These are phyloP conservation scores for Ptilorrhoa leucosticta DNA, from an alignment of 2,113 vertebrate genomes.

Conservation along the genomic window DNA sequence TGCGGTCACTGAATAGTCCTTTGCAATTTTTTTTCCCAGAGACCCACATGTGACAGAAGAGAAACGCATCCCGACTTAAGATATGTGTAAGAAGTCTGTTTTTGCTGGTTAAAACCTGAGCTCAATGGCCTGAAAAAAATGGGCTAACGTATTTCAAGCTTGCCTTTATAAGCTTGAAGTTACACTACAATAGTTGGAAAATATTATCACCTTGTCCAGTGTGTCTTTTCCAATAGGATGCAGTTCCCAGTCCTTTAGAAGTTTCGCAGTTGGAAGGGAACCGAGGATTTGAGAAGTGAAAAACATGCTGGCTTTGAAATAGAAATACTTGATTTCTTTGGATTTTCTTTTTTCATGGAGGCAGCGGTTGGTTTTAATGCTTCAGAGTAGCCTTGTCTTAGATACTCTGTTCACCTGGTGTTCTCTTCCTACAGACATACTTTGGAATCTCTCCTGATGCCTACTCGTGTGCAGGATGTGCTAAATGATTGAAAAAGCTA, in stretches of 20 bases:
- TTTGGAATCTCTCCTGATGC: not conserved
- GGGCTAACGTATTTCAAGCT: not conserved
- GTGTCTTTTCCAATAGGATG: fast-evolving
- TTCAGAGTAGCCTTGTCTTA: not conserved
- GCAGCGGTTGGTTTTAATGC: not conserved
- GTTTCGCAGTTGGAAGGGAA: not conserved
- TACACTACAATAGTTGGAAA: not conserved
- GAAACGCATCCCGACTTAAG: fast-evolving
- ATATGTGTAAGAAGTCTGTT: not conserved
- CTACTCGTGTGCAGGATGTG: fast-evolving
- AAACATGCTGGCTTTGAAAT: not conserved
- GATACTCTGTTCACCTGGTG: not conserved
- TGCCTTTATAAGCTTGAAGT: not conserved
- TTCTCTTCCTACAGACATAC: not conserved
- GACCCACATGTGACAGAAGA: fast-evolving
- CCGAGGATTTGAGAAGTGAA: not conserved
- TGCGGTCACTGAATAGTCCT: fast-evolving
- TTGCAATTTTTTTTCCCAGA: not conserved
- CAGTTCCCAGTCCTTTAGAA: not conserved
- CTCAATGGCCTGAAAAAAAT: not conserved
- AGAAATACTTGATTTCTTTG: not conserved
- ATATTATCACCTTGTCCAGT: not conserved
- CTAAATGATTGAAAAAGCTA: not conserved
- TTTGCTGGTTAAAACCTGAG: not conserved
- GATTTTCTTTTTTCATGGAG: not conserved